Conservation (phyloP, 64 coral and sea anemone genomes). For the Montipora foliosa region DNA sequence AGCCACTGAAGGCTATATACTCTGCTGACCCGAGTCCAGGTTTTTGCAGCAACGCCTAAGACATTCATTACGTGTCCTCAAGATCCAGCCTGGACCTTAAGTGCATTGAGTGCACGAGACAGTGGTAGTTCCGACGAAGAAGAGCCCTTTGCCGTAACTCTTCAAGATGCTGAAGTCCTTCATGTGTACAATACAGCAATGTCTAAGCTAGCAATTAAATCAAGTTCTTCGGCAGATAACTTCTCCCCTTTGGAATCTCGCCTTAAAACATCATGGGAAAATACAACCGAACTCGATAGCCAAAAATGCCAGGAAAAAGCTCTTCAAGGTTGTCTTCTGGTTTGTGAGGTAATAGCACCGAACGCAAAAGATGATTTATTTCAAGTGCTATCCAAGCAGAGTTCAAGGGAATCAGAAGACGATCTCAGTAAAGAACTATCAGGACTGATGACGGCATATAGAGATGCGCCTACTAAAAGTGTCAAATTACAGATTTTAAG, state of each 20-base stretch:
- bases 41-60: constrained; percentile 31
- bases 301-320: constrained; percentile 22
- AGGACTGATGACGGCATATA: constrained; percentile 52
- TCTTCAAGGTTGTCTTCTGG: constrained; percentile 45
- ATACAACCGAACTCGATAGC: background rate
- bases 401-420: background rate
- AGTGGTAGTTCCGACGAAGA: background rate
- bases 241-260: constrained; percentile 15
- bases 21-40: constrained; percentile 36
- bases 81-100: constrained; percentile 50
- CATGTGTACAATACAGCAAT: constrained; percentile 38
- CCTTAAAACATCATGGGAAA: constrained; percentile 32
- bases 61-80: background rate
- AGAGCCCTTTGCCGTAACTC: background rate
- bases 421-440: constrained; percentile 15
- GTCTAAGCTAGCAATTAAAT: constrained; percentile 12
- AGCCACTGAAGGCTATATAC: background rate
- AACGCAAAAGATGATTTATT: constrained; percentile 50
- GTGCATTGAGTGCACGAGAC: background rate
- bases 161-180: constrained; percentile 2
- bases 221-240: background rate
- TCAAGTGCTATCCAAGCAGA: constrained; percentile 5
- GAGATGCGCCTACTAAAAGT: constrained; percentile 58
- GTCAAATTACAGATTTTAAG: constrained; percentile 71
- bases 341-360: constrained; percentile 68